Conservation (phyloP, 2,797 vertebrate genomes). For the Rhinichthys osculus region DNA sequence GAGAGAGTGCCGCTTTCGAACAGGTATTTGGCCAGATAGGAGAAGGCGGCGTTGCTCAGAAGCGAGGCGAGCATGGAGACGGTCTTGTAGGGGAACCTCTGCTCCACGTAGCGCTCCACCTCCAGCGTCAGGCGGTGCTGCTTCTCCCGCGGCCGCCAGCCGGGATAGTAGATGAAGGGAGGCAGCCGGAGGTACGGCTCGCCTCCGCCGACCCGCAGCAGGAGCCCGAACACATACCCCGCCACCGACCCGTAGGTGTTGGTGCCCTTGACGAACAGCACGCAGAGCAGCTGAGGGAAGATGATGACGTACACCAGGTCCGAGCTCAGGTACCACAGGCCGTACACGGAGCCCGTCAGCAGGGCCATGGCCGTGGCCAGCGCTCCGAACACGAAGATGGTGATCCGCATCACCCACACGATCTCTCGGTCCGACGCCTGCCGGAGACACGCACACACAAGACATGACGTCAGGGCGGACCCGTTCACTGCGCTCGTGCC, state of each 20-base stretch:
- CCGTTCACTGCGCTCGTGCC: no score
- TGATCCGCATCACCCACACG: no score
- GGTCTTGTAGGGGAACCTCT: slow-evolving; percentile 94
- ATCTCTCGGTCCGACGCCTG: no score
- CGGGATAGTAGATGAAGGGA: slow-evolving; percentile 93
- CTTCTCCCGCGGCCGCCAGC: slow-evolving; percentile 84
- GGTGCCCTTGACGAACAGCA: slow-evolving; percentile 93
- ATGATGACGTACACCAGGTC: slow-evolving; percentile 98
- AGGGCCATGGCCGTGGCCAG: slow-evolving; percentile 93
- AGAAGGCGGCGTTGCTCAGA: slow-evolving; percentile 85
- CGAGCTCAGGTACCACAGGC: slow-evolving; percentile 97
- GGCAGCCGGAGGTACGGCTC: slow-evolving; percentile 93
- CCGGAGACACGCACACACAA: no score
- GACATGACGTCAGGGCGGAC: no score
- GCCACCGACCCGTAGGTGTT: slow-evolving; percentile 95
- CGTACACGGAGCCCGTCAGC: slow-evolving; percentile 91
- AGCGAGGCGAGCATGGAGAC: slow-evolving; percentile 92
- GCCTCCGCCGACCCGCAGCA: slow-evolving; percentile 92
- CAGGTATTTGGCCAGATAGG: slow-evolving; percentile 91
- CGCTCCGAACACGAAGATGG: slow-evolving; percentile 94
- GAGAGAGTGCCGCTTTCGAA: slow-evolving; percentile 93
- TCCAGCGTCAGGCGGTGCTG: slow-evolving; percentile 74
- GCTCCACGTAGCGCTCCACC: slow-evolving; percentile 81
- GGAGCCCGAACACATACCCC: slow-evolving; percentile 89
- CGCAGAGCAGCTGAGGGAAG: slow-evolving; percentile 95